Evolutionary conservation across 2,888 invertebrate species (phyloP).

Genomic region (Parasteatoda lunata): DNA sequence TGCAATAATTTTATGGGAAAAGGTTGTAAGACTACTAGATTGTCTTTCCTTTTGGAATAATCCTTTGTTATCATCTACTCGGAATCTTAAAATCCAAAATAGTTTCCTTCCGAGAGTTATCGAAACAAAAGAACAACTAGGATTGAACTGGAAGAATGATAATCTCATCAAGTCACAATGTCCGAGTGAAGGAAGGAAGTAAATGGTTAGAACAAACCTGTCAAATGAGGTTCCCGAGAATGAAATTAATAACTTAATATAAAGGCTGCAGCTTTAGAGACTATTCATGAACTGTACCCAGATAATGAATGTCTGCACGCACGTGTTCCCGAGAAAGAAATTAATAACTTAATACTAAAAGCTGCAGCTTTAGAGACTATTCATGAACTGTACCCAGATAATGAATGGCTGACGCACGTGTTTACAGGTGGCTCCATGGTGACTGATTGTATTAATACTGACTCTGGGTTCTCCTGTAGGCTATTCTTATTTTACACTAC

Average conservation of each 20-base stretch:
- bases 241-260: neutral
- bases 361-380: too few species aligned
- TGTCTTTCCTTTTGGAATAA: constrained; percentile 7
- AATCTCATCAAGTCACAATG: neutral
- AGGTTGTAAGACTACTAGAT: constrained; percentile 15
- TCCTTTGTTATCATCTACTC: neutral
- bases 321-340: neutral
- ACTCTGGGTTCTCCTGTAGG: neutral
- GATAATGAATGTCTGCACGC: neutral
- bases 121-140: neutral
- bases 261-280: too few species aligned
- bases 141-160: neutral
- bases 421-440: neutral
- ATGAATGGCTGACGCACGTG: neutral
- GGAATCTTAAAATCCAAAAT: constrained; percentile 19
- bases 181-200: neutral
- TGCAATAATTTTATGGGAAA: constrained; percentile 19
- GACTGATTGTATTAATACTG: neutral
- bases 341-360: too few species aligned
- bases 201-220: neutral
- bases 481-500: neutral
- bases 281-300: too few species aligned
- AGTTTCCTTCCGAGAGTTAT: constrained; percentile 17
- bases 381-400: too few species aligned
- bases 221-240: neutral